These are phyloP conservation scores for Tiliacea citrago DNA, from an alignment of 2,888 invertebrate species.

Conservation along the genomic window DNA sequence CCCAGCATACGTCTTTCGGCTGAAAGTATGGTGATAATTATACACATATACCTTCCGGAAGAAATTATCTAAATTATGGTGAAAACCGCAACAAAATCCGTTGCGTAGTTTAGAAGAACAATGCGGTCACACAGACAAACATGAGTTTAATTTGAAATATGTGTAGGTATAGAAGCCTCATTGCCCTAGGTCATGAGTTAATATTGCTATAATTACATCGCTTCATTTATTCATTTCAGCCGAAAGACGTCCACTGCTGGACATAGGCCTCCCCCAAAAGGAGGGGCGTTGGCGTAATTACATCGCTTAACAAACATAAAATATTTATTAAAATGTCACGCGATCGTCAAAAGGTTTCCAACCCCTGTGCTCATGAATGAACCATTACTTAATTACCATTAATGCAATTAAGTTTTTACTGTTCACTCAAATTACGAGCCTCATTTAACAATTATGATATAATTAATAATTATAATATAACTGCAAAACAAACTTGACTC, in stretches of 20 bases:
- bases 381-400: slow-evolving; percentile 43
- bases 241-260: too few species aligned
- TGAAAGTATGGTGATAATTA: too few species aligned
- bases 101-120: too few species aligned
- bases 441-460: slow-evolving; percentile 22
- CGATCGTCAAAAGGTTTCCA: slow-evolving; percentile 10
- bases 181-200: background rate
- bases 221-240: too few species aligned
- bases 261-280: too few species aligned
- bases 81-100: too few species aligned
- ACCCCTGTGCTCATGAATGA: slow-evolving; percentile 29
- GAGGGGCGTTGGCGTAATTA: background rate
- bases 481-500: background rate
- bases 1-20: too few species aligned
- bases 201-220: background rate
- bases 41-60: too few species aligned
- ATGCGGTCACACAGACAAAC: too few species aligned
- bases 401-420: slow-evolving; percentile 38
- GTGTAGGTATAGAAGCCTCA: too few species aligned
- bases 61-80: too few species aligned
- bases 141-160: too few species aligned
- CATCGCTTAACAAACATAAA: background rate
- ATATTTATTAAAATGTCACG: slow-evolving; percentile 8
- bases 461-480: slow-evolving; percentile 7
- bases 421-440: slow-evolving; percentile 26